Evolutionary conservation across 2,888 invertebrate species (phyloP), one percentile per base, ranked within the genome.

Genomic region (Harpagoxenus sublaevis): DNA sequence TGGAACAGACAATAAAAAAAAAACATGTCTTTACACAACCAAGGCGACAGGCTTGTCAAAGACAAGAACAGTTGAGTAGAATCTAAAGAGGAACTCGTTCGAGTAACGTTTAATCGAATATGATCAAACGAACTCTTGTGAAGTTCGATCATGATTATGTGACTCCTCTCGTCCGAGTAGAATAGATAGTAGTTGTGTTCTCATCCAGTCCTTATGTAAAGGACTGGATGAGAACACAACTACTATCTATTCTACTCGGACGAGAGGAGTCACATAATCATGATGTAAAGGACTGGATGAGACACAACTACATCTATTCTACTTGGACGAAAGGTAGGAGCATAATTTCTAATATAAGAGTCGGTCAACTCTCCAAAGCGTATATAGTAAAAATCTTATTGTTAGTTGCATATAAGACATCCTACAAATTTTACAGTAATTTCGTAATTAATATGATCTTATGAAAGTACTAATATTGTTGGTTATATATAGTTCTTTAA

Each of bases 1-100:
- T 97, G 97, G 53, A 97, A 91, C 94, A 94, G 89, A 92, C 90
- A 89, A 96, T 94, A 92, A 89, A 87, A 75, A 87, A 75, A 60
- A 70, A 68, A 57, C 39, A 63, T 65, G 55, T 88, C 62, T 62
- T 75, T 35, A 70, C 51, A 73, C 48, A 45, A 51, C 12, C 57
- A 23, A 60, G 23, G 23, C 12, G 39, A 66, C 28, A 66, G 35
- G 2, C 10, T 60, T 3, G 23, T 57, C 1, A 12, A 5, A 79
- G 18, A 23, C 23, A 23, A 23, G 23, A 12, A 2, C n/a, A 55
- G 10, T 23, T 18, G 23, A 18, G 12, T 60, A 31, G 3, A 31
- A 23, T 48, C 42, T 10, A 12, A 57, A 78, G n/a, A 31, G 0
- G n/a, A 31, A 35, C n/a, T 35, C 15, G 15, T 45, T 62, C 4